These are phyloP conservation scores for Doris montereyensis DNA, from an alignment of 2,888 invertebrate species.

Conservation along the genomic window DNA sequence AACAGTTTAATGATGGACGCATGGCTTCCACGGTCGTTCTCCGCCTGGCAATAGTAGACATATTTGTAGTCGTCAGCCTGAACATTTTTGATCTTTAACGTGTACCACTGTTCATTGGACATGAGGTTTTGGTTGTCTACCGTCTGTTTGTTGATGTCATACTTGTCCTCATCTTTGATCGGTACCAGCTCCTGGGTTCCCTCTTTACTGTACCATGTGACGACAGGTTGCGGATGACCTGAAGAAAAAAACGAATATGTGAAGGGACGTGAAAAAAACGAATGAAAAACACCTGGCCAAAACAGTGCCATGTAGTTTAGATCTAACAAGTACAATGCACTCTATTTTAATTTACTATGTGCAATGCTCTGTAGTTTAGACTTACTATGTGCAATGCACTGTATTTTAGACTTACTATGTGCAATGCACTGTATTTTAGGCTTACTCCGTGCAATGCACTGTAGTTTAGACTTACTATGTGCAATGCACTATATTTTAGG, in stretches of 20 bases:
- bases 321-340: no score
- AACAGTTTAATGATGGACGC: conserved; percentile 59
- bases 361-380: no score
- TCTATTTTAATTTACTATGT: no score
- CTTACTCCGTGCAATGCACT: no score
- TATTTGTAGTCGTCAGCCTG: conserved; percentile 60
- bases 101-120: conserved; percentile 67
- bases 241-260: background rate
- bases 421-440: no score
- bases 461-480: no score
- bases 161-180: conserved; percentile 67
- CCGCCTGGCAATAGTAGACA: conserved; percentile 65
- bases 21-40: conserved; percentile 58
- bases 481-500: no score
- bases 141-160: conserved; percentile 65
- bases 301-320: no score
- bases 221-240: conserved; percentile 68
- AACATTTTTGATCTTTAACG: conserved; percentile 68
- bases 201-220: conserved; percentile 61
- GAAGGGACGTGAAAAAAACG: no score
- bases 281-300: no score
- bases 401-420: no score
- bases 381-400: no score
- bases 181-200: conserved; percentile 42
- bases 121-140: conserved; percentile 57